Evolutionary conservation across 2,888 invertebrate genomes (phyloP).

Genomic region (Drosophila meridiana): DNA sequence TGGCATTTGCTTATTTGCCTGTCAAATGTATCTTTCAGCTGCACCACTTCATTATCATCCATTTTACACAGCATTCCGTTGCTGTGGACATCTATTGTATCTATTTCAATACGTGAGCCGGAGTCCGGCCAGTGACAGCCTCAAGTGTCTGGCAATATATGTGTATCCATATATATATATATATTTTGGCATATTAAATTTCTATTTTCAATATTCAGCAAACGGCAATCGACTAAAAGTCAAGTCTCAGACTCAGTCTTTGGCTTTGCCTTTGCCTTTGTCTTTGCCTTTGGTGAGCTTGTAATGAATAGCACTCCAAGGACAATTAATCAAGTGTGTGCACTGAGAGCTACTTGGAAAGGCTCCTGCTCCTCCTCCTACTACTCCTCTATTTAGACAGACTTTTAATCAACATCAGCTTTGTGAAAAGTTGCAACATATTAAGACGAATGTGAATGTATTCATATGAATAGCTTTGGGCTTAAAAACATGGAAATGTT

Average conservation of each 20-base stretch:
- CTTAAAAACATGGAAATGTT: neutral
- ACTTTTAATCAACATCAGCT: constrained; percentile 39
- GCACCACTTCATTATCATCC: constrained; percentile 70
- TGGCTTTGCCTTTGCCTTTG: constrained; percentile 13
- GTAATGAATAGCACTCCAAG: constrained; percentile 39
- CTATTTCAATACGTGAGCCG: neutral
- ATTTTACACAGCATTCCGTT: constrained; percentile 40
- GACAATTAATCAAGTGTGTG: constrained; percentile 65
- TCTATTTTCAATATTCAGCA: constrained; percentile 45
- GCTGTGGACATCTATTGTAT: constrained; percentile 14
- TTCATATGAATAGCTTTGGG: constrained; percentile 6
- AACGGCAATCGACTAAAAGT: constrained; percentile 39
- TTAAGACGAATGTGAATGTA: constrained; percentile 2
- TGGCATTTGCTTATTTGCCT: constrained; percentile 67
- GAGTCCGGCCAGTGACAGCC: constrained; percentile 50
- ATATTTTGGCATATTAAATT: constrained; percentile 71
- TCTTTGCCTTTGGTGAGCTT: constrained; percentile 23
- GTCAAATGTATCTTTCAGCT: constrained; percentile 69
- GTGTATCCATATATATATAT: constrained; percentile 52
- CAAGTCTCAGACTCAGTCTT: constrained; percentile 22
- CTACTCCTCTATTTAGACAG: neutral
- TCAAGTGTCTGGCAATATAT: constrained; percentile 68
- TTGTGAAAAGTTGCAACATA: constrained; percentile 12
- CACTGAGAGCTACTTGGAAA: constrained; percentile 10
- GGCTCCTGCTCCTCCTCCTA: too few species aligned